phyloP scores from a whole-genome alignment of 2,113 vertebrate species.

The Oncorhynchus masou region DNA sequence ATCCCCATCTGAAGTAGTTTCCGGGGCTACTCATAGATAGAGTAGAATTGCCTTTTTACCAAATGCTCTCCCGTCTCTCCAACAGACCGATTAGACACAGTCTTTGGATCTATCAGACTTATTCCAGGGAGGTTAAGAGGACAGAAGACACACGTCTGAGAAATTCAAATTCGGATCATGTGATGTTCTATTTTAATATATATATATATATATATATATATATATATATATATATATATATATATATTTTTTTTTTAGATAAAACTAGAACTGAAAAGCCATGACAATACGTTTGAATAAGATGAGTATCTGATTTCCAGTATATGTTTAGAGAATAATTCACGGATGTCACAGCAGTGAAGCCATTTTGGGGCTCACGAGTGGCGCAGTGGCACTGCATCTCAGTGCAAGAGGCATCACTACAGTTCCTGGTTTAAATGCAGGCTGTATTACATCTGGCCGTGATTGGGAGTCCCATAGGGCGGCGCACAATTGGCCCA shows the following conservation, averaged over 20 bases:
- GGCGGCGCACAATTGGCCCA: too few species aligned
- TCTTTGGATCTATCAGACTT: not conserved
- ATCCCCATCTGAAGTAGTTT: not conserved
- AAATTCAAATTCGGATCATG: conserved; percentile 3
- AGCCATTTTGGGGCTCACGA: not conserved
- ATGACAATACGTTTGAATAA: not conserved
- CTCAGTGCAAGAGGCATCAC: too few species aligned
- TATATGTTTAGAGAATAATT: conserved; percentile 2
- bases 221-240: not conserved
- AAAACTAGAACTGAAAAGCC: conserved; percentile 21
- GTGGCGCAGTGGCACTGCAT: too few species aligned
- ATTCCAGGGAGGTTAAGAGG: conserved; percentile 8
- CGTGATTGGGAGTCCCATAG: too few species aligned
- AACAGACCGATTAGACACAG: conserved; percentile 24
- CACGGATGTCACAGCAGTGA: not conserved
- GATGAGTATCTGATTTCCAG: conserved; percentile 3
- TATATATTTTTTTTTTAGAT: not conserved
- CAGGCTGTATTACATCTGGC: too few species aligned
- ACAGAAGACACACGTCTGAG: not conserved
- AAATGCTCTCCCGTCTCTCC: conserved; percentile 6
- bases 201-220: not conserved
- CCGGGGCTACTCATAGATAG: not conserved
- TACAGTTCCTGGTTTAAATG: too few species aligned
- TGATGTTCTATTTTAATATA: not conserved
- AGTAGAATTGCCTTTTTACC: not conserved